Percentiles rank a stretch among this genome's conserved stretches.
These are phyloP conservation scores for Agrenia bidenticulata DNA, from an alignment of 2,888 invertebrate species.

Conservation along the genomic window DNA sequence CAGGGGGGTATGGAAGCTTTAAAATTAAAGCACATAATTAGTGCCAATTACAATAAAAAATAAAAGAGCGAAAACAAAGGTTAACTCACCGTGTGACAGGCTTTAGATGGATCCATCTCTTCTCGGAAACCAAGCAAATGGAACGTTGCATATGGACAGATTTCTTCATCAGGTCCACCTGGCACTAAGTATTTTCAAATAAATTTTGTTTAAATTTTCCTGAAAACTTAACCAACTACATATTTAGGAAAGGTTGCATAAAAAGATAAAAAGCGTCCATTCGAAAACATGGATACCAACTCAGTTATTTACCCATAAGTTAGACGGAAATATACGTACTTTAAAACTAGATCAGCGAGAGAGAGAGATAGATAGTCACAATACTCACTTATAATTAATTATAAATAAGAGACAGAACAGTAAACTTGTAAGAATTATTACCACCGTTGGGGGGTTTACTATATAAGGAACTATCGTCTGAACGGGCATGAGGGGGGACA, in stretches of 20 bases:
- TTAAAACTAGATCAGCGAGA: no score
- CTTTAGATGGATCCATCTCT: constrained; percentile 91
- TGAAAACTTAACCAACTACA: no score
- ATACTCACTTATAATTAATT: no score
- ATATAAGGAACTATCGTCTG: constrained; percentile 51
- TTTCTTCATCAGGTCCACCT: constrained; percentile 87
- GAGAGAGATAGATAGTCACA: not conserved
- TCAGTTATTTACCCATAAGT: no score
- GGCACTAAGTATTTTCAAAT: constrained; percentile 26
- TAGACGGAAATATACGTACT: no score
- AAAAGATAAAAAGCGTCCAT: no score
- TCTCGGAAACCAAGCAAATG: constrained; percentile 88
- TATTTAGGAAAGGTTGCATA: no score
- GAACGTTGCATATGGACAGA: constrained; percentile 96
- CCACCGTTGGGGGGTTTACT: constrained; percentile 51
- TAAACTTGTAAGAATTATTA: constrained; percentile 25
- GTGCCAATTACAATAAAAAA: no score
- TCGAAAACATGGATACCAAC: no score
- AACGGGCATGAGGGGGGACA: constrained; percentile 49
- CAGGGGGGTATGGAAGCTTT: constrained; percentile 71
- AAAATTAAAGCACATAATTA: not conserved
- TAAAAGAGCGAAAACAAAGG: no score
- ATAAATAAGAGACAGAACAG: not conserved
- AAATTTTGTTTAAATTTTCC: no score
- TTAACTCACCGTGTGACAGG: constrained; percentile 71